Conservation (phyloP, 37 sponge, comb jelly and placozoan genomes). For the Dysidea cf. avara region DNA sequence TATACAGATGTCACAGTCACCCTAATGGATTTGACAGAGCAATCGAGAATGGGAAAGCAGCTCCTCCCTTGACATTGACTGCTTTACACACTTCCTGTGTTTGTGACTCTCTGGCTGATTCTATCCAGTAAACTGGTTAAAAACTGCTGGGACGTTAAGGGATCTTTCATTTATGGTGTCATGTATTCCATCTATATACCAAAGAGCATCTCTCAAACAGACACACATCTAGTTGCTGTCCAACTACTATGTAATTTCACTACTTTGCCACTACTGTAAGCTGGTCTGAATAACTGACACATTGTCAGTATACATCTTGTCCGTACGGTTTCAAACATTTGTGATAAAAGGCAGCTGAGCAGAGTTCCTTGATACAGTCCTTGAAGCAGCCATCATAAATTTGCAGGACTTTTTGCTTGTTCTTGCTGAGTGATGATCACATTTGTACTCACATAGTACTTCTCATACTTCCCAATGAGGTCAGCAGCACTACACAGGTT, state of each 20-base stretch:
- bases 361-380: too few species aligned
- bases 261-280: constrained; percentile 1
- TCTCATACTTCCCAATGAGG: too few species aligned
- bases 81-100: constrained; percentile 17
- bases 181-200: constrained; percentile 23
- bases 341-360: too few species aligned
- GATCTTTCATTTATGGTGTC: constrained; percentile 18
- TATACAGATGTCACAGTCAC: not conserved
- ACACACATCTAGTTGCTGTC: not conserved
- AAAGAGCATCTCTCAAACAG: constrained; percentile 11
- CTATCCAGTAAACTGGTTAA: constrained; percentile 11
- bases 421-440: too few species aligned
- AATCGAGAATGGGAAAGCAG: constrained; percentile 30
- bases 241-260: constrained; percentile 1
- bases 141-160: not conserved
- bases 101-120: constrained; percentile 17
- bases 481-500: too few species aligned
- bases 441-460: too few species aligned
- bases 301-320: constrained; percentile 10
- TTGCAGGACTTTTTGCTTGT: too few species aligned
- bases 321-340: not conserved
- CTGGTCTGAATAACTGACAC: constrained; percentile 1
- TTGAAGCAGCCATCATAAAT: too few species aligned
- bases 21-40: too few species aligned
- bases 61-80: constrained; percentile 16